Base-by-base conservation (phyloP, 2,113 vertebrate genomes). In the Patagioenas fasciata region DNA sequence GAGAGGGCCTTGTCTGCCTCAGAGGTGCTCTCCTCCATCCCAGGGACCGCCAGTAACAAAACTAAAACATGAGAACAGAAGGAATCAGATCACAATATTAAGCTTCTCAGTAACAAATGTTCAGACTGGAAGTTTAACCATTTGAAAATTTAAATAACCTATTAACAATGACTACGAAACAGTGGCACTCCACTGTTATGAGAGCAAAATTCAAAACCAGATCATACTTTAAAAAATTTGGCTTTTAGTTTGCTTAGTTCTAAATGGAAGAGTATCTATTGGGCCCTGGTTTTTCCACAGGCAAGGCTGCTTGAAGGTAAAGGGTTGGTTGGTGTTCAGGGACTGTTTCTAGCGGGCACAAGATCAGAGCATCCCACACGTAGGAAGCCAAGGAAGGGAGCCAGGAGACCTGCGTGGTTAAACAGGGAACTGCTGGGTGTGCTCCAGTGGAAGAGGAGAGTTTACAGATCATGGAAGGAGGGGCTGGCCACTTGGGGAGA, bases 21-120 rank as follows among this genome's bases (percentile, higher is more conserved):
- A 1, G 98, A 98, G 18, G 98, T 93, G 20, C 97, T 93, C 66
- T 99, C 98, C 60, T 99, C 99, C 96, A 99, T 99, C 78, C 99
- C 99, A 32, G 99, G 99, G 84, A 99, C 99, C 32, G 99, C 98
- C 91, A 99, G 97, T 61, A 99, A 98, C 50, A 99, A 97, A 93
- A 99, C 99, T 99, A 32, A 44, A 44, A 54, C 28, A 40, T 2
- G 23, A 58, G 13, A 64, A 48, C 9, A 60, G 54, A 64, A 85
- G 11, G 19, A 62, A 51, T 44, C 8, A 8, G 2, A 58, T 11
- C 6, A 13, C 9, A 56, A n/a, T 5, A 38, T 16, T 40, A 42
- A 84, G 4, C 4, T 88, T 58, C 77, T 66, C 38, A 11, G 7
- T 16, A 47, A 40, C 13, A 78, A 11, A 28, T 31, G 8, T 15